Percentiles rank a stretch among this genome's conserved stretches.
Evolutionary conservation across 2,888 invertebrate species (phyloP).

Genomic region (Exephanes ischioxanthus): DNA sequence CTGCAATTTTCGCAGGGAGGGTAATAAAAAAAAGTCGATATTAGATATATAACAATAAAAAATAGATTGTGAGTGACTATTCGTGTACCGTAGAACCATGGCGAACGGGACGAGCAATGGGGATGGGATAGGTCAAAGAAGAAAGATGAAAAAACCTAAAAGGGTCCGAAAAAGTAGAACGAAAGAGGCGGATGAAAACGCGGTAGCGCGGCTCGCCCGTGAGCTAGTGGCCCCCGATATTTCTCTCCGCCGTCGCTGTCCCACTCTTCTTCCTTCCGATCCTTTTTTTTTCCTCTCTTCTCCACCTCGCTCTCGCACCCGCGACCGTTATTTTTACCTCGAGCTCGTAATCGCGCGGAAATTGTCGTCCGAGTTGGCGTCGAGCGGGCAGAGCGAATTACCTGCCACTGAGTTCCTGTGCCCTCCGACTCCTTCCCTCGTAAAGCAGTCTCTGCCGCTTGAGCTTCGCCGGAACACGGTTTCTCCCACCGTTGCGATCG

Average conservation of each 20-base stretch:
- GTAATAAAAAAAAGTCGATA: no score
- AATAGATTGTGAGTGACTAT: neutral
- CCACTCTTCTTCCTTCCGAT: constrained; percentile 14
- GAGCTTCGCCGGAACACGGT: neutral
- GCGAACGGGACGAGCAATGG: neutral
- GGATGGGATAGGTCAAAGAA: neutral
- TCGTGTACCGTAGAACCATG: neutral
- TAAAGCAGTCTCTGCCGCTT: neutral
- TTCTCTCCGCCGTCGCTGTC: constrained; percentile 16
- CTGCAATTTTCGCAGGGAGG: no score
- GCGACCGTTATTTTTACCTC: constrained; percentile 34
- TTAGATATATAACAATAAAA: neutral
- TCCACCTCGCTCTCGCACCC: neutral
- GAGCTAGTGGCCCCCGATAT: constrained; percentile 28
- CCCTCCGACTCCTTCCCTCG: neutral
- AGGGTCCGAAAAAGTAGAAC: constrained; percentile 11
- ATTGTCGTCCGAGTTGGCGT: constrained; percentile 39
- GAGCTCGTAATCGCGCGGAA: constrained; percentile 37
- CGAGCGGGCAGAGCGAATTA: constrained; percentile 22
- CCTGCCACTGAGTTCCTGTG: constrained; percentile 7
- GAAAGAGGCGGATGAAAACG: neutral
- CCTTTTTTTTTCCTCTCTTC: neutral
- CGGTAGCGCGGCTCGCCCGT: constrained; percentile 7
- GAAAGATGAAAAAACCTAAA: constrained; percentile 16
- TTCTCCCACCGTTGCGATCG: neutral